Base-by-base conservation (phyloP, 1,140 invertebrate genomes). In the Halotydeus destructor region DNA sequence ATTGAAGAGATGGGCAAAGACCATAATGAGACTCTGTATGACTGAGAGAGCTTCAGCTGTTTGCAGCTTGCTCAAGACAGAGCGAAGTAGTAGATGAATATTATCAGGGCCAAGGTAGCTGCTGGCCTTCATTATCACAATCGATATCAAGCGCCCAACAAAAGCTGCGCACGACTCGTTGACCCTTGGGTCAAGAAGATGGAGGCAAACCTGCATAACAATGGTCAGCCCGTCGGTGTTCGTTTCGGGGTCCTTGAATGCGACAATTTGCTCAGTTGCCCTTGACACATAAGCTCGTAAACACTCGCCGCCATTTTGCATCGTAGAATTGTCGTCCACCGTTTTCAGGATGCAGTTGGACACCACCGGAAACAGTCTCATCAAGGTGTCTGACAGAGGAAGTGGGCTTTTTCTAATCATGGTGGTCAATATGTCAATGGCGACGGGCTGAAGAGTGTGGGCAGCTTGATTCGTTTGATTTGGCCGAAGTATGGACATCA, bases 51-150 rank as follows among this genome's bases (percentile, higher is more conserved):
- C 57, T 48, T 66, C 59, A 22, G 57, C 56, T 43, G 61, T 66
- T 52, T 78, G 75, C 64, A 80, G 70, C 61, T 79, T 79, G 53
- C 75, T 78, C 3, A 81, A 60, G 19, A 79, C 75, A 31, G 74
- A 75, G 57, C 76, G 67, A 2, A 81, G 55, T 12, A 82, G 59
- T 2, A 76, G 57, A 54, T 80, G 75, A 6, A 78, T 61, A 54
- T 75, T 71, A 44, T 76, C 75, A 5, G 76, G 76, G 2, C 80
- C 59, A 45, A 67, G 61, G 46, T 62, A 68, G 9, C 73, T 74
- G 43, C 57, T 56, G 22, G 69, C 64, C 56, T 72, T 71, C 2
- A 60, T 60, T 9, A 81, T 73, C 1, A 80, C 62, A 8, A 74
- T 71, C 1, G 70, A 75, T 4, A 80, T 68, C 16, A 81, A 60